Percentiles rank a stretch among this genome's conserved stretches.
Conservation (phyloP, 2,888 invertebrate genomes). For the Caenorhabditis zanzibari region DNA sequence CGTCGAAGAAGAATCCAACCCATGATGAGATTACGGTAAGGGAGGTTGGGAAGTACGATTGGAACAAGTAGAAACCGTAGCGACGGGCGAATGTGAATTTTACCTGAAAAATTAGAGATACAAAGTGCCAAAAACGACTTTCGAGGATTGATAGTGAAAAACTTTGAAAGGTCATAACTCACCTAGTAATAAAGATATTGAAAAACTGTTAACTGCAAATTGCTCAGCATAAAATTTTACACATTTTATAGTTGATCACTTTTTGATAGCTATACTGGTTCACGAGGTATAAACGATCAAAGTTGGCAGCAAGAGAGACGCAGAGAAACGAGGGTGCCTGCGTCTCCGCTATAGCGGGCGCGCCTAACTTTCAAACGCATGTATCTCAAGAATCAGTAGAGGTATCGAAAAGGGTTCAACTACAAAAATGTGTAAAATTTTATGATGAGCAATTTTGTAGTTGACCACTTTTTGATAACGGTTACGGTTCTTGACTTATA, state of each 20-base stretch:
- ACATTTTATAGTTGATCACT: background rate
- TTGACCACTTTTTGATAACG: no score
- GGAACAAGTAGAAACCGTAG: constrained; percentile 84
- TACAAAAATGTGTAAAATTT: background rate
- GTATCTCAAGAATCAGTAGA: no score
- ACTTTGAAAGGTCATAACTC: background rate
- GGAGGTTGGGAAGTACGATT: constrained; percentile 83
- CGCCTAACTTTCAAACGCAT: no score
- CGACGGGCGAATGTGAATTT: constrained; percentile 83
- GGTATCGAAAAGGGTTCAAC: background rate
- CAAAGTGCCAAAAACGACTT: no score
- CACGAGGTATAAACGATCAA: background rate
- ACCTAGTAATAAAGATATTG: background rate
- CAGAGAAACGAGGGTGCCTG: no score
- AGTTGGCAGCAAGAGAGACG: no score
- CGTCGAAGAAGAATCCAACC: constrained; percentile 84
- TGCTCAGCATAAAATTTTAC: background rate
- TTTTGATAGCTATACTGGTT: background rate
- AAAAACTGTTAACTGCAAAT: background rate
- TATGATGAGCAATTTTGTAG: no score
- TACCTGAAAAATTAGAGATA: constrained; percentile 71
- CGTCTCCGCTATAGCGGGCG: no score
- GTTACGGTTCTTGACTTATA: no score
- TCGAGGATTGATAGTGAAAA: no score
- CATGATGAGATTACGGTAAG: constrained; percentile 82